phyloP scores from a whole-genome alignment of 2,888 invertebrate genomes.

The Chloroclystis v-ata region DNA sequence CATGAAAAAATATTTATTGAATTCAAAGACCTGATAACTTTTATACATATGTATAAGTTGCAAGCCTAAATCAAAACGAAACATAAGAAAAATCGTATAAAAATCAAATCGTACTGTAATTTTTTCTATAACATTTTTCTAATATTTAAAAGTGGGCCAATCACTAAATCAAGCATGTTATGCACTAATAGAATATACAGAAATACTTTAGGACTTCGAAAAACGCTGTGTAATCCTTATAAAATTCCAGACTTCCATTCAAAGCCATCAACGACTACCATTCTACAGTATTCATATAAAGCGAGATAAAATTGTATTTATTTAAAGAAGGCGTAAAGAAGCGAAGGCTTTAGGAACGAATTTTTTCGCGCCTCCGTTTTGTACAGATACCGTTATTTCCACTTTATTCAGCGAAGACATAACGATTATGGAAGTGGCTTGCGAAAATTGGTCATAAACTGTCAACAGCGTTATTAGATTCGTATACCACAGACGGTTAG shows the following conservation, averaged over 20 bases:
- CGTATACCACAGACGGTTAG: background rate
- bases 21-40: too few relatives aligned
- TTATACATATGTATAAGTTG: too few relatives aligned
- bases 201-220: too few relatives aligned
- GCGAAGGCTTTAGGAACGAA: slow-evolving; percentile 29
- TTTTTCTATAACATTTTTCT: too few relatives aligned
- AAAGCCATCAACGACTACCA: background rate
- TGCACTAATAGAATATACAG: too few relatives aligned
- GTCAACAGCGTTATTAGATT: slow-evolving; percentile 5
- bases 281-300: slow-evolving; percentile 13
- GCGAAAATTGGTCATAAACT: slow-evolving; percentile 9
- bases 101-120: too few relatives aligned
- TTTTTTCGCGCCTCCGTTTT: slow-evolving; percentile 46
- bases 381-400: slow-evolving; percentile 37
- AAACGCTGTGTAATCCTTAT: background rate
- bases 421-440: slow-evolving; percentile 29
- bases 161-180: too few relatives aligned
- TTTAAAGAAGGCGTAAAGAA: slow-evolving; percentile 30
- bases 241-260: background rate
- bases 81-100: too few relatives aligned
- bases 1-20: too few relatives aligned
- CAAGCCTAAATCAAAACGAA: too few relatives aligned
- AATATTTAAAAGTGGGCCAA: too few relatives aligned
- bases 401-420: slow-evolving; percentile 34
- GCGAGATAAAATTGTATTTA: slow-evolving; percentile 38